Conservation (phyloP, 2,888 invertebrate genomes). For the Arctia plantaginis region DNA sequence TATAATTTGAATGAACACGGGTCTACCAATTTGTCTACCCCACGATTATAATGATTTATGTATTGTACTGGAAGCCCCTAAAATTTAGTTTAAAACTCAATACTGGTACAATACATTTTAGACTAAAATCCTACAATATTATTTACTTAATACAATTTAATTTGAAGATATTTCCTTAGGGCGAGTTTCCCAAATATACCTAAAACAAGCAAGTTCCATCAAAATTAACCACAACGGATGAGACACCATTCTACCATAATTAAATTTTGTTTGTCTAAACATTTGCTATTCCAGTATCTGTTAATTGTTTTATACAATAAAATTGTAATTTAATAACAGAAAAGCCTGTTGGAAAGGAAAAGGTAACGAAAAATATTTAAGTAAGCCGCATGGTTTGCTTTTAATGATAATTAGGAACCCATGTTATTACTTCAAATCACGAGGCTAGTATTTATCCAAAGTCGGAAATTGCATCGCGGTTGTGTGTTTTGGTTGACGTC, state of each 20-base stretch:
- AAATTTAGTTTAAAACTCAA: no score
- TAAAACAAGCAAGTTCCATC: background rate
- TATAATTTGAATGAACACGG: conserved; percentile 29
- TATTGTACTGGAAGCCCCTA: conserved; percentile 4
- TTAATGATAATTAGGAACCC: background rate
- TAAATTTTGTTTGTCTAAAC: conserved; percentile 5
- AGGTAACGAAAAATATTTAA: no score
- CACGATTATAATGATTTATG: conserved; percentile 37
- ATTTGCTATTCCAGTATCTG: conserved; percentile 2
- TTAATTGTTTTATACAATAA: background rate
- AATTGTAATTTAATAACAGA: background rate
- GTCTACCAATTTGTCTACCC: conserved; percentile 48
- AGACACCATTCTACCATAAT: background rate
- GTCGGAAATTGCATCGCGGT: background rate
- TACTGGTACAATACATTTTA: background rate
- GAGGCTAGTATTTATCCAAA: background rate
- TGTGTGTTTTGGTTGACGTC: no score
- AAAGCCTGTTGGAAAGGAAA: background rate
- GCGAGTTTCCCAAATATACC: background rate
- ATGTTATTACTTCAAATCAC: background rate
- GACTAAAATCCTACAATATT: background rate
- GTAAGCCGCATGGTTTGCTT: background rate
- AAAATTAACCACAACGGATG: background rate
- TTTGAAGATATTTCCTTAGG: conserved; percentile 2
- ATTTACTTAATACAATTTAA: background rate